Conservation (phyloP, 2,797 vertebrate genomes). For the Micropoecilia bifurca region DNA sequence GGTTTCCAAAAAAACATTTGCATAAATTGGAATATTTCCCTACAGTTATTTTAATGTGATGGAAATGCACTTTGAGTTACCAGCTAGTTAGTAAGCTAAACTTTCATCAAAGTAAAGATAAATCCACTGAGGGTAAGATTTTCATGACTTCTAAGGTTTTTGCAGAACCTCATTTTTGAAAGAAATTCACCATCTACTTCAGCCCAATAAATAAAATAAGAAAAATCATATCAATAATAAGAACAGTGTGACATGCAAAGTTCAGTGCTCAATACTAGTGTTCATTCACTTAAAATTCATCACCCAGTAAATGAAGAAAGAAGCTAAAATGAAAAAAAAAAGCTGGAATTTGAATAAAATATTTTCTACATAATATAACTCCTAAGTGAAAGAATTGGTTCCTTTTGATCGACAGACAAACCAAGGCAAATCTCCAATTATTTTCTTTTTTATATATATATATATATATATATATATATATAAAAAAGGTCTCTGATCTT, state of each 20-base stretch:
- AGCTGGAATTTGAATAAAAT: background rate
- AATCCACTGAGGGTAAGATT: background rate
- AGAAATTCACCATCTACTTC: background rate
- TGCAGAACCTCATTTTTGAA: background rate
- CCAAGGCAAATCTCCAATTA: conserved; percentile 14
- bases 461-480: too few species aligned
- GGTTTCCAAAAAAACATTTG: background rate
- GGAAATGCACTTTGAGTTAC: background rate
- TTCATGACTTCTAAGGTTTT: background rate
- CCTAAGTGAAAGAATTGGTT: background rate
- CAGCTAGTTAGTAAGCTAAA: background rate
- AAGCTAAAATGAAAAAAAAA: background rate
- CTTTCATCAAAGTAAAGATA: background rate
- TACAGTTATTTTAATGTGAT: background rate
- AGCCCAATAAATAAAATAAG: background rate
- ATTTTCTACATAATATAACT: background rate
- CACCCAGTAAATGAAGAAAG: background rate
- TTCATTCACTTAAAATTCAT: background rate
- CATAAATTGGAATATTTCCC: background rate
- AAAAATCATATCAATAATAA: background rate
- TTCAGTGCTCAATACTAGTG: background rate
- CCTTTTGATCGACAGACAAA: conserved; percentile 30
- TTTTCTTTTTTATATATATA: background rate
- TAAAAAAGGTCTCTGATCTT: conserved; percentile 21
- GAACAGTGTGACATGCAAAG: background rate